A percentile compares a stretch with the other conserved stretches of the same genome.
Conservation (phyloP, 2,797 vertebrate species). For the Bucorvus abyssinicus region DNA sequence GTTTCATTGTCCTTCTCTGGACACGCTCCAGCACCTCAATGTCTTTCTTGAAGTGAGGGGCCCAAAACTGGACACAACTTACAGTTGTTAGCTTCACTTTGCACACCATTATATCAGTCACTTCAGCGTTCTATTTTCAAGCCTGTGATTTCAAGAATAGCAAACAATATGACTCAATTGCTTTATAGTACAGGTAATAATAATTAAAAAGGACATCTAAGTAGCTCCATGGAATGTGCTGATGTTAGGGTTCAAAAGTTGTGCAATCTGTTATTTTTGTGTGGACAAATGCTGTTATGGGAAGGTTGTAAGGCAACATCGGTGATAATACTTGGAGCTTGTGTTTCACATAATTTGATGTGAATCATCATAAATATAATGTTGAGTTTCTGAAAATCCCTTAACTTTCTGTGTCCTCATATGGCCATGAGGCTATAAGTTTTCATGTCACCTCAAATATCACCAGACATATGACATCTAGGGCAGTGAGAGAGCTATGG, state of each 20-base stretch:
- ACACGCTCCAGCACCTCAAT: too few relatives aligned
- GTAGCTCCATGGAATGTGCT: not conserved
- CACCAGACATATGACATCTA: not conserved
- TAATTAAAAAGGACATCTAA: not conserved
- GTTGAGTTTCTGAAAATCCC: not conserved
- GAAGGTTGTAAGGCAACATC: not conserved
- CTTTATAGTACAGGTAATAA: not conserved
- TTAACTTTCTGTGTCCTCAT: not conserved
- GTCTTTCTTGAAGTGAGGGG: too few relatives aligned
- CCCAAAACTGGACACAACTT: too few relatives aligned
- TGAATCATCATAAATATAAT: not conserved
- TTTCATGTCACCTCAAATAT: not conserved
- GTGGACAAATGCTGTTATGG: not conserved
- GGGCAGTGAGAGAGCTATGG: not conserved
- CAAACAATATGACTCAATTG: not conserved
- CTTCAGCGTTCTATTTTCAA: not conserved
- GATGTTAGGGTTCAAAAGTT: not conserved
- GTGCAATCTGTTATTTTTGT: not conserved
- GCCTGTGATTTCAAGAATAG: not conserved
- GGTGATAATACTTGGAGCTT: not conserved
- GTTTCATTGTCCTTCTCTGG: too few relatives aligned
- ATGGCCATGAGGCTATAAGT: not conserved
- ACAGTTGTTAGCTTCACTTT: not conserved
- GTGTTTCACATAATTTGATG: not conserved
- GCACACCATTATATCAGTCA: not conserved